Percentiles rank a stretch among this genome's conserved stretches.
Evolutionary conservation across 2,113 vertebrate species (phyloP).

Genomic region (Uria aalge): DNA sequence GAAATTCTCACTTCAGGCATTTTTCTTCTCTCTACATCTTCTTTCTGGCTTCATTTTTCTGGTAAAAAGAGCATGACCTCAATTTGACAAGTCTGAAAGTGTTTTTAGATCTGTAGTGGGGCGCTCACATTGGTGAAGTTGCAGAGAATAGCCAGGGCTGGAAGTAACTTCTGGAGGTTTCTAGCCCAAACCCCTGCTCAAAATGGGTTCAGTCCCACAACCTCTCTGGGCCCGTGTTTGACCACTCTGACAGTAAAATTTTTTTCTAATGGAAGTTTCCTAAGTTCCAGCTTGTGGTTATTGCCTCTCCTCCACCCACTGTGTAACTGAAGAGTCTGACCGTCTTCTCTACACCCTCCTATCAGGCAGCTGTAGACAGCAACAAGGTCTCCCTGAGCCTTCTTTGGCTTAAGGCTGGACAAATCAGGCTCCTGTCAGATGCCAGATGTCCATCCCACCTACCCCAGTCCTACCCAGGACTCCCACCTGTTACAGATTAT

Average conservation of each 20-base stretch:
- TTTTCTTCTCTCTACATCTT: neutral
- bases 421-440: neutral
- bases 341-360: neutral
- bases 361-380: neutral
- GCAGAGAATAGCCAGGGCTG: neutral
- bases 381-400: neutral
- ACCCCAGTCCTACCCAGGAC: neutral
- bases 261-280: neutral
- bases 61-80: neutral
- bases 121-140: neutral
- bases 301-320: neutral
- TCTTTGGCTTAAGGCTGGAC: neutral
- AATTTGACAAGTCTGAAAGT: neutral
- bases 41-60: neutral
- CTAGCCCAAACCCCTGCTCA: neutral
- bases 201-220: neutral
- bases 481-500: neutral
- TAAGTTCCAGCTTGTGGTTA: neutral
- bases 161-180: neutral
- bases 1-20: neutral
- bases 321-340: neutral
- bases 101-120: neutral
- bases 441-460: neutral
- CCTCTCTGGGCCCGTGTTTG: neutral
- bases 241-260: neutral